Conservation (phyloP, 2,888 invertebrate species). For the Limnephilus marmoratus region DNA sequence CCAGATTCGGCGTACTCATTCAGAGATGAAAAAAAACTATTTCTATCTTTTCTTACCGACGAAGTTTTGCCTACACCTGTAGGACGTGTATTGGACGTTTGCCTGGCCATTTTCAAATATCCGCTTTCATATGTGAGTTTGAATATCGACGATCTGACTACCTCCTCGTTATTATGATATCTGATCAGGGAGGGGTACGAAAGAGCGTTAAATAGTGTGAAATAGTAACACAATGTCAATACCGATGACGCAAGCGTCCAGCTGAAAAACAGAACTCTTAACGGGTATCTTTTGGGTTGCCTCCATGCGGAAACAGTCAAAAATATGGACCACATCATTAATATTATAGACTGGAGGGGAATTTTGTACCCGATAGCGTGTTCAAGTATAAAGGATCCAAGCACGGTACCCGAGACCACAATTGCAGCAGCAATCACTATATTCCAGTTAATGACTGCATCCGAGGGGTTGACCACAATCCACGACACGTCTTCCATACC, state of each 20-base stretch:
- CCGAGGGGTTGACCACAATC: constrained; percentile 13
- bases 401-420: neutral
- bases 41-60: neutral
- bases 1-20: neutral
- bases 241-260: constrained; percentile 34
- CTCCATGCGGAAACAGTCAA: constrained; percentile 1
- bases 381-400: neutral
- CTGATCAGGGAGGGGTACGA: neutral
- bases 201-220: neutral
- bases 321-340: constrained; percentile 26
- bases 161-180: neutral
- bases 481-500: neutral
- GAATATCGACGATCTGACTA: neutral
- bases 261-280: neutral
- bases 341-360: neutral
- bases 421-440: neutral
- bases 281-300: neutral
- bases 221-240: constrained; percentile 32
- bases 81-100: neutral
- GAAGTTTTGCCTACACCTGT: neutral
- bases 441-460: neutral
- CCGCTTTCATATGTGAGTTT: neutral
- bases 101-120: neutral
- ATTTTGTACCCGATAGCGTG: neutral
- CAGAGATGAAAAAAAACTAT: neutral